Evolutionary conservation across 2,888 invertebrate species (phyloP).

Genomic region (Capitulum mitella): DNA sequence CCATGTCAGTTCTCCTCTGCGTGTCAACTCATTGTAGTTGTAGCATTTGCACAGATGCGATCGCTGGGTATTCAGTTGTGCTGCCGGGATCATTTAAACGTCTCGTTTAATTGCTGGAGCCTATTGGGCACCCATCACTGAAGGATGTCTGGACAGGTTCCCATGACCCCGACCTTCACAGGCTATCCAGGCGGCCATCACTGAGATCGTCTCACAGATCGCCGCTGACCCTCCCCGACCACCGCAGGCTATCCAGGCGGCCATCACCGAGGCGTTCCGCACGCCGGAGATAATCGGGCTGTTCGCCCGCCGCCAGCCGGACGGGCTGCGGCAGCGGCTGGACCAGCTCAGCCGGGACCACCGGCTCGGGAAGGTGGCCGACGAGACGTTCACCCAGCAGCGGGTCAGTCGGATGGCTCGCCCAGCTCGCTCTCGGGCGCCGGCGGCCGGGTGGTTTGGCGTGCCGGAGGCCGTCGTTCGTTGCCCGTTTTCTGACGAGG

Average conservation of each 20-base stretch:
- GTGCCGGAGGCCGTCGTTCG: too few relatives aligned
- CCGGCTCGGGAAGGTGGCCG: slow-evolving; percentile 54
- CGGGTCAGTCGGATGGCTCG: slow-evolving; percentile 42
- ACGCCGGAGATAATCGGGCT: slow-evolving; percentile 65
- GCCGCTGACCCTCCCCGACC: slow-evolving; percentile 25
- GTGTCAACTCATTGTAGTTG: neutral
- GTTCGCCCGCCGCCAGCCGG: slow-evolving; percentile 63
- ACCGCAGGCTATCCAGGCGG: slow-evolving; percentile 60
- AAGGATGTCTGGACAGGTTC: too few relatives aligned
- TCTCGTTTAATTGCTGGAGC: too few relatives aligned
- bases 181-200: too few relatives aligned
- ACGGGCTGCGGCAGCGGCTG: slow-evolving; percentile 55
- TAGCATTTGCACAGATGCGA: neutral
- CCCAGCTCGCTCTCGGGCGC: neutral
- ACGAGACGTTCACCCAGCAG: slow-evolving; percentile 49
- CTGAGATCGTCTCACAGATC: too few relatives aligned
- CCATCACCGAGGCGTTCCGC: slow-evolving; percentile 64
- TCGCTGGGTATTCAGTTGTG: too few relatives aligned
- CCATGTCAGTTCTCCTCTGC: too few relatives aligned
- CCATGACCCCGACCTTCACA: slow-evolving; percentile 41
- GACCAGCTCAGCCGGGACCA: slow-evolving; percentile 54
- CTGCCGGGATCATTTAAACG: too few relatives aligned
- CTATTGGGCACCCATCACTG: too few relatives aligned
- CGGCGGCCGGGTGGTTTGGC: too few relatives aligned
- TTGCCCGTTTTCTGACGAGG: too few relatives aligned